Conservation (phyloP, 1,140 invertebrate species). For the Sarcophaga peregrina region DNA sequence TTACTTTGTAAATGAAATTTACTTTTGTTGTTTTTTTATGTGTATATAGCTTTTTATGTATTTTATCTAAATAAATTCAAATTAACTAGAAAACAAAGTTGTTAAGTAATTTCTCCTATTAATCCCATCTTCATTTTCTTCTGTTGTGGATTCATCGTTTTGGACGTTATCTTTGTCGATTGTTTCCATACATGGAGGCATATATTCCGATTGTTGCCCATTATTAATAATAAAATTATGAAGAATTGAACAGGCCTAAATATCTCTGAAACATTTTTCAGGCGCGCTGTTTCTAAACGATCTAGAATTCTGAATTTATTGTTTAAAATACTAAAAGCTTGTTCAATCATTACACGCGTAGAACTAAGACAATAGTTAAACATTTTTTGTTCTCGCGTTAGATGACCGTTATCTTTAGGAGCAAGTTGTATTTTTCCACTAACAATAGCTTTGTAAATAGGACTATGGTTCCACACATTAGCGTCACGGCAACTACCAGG, state of each 20-base stretch:
- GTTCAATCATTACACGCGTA: constrained; percentile 30
- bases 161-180: too few relatives aligned
- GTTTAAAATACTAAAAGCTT: constrained; percentile 33
- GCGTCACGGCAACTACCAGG: constrained; percentile 38
- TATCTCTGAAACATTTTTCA: not conserved
- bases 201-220: too few relatives aligned
- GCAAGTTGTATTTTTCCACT: not conserved
- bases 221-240: not conserved
- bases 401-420: constrained; percentile 18
- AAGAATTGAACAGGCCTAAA: not conserved
- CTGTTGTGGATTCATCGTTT: not conserved
- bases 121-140: not conserved
- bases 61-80: not conserved
- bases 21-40: not conserved
- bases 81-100: constrained; percentile 1
- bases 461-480: constrained; percentile 33
- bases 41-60: not conserved
- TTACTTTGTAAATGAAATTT: too few relatives aligned
- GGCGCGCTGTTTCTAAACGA: not conserved
- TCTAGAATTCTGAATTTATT: not conserved
- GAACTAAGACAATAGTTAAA: constrained; percentile 35
- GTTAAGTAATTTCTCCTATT: not conserved
- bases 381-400: constrained; percentile 2
- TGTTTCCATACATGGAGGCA: too few relatives aligned
- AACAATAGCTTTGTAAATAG: constrained; percentile 14